Base-by-base conservation (phyloP, 2,113 vertebrate species). In the Hypanus sabinus region DNA sequence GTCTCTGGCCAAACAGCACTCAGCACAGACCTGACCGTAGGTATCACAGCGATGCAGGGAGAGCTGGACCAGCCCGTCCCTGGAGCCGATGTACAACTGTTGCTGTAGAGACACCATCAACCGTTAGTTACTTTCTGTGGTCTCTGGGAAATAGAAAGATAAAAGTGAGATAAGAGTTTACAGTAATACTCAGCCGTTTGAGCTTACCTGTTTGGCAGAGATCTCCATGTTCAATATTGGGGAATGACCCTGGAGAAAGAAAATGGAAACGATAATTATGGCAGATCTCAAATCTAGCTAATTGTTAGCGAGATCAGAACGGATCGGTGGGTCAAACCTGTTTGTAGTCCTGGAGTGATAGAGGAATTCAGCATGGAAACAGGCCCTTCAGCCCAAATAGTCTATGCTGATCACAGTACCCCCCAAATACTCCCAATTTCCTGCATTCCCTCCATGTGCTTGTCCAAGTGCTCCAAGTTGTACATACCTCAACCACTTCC, bases 1-100 rank as follows among this genome's bases (percentile, higher is more conserved):
- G 95, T 99, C 99, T 95, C 99, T 97, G 95, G 99, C 98, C 94
- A 99, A 97, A 95, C 99, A 99, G 96, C 99, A 99, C 92, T 99
- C 98, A 8, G 99, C 98, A 94, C 99, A 99, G 57, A 97, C 98
- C 95, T 99, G 98, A 92, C 99, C 99, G 22, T 99, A 99, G 94
- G 97, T 98, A 95, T 98, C 97, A 95, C 99, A 99, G 96, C 99
- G 97, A 96, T 99, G 98, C 95, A 99, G 96, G 9, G 98, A 98
- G 94, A 99, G 98, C 96, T 99, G 98, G 94, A 97, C 98, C 55
- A 99, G 96, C 60, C 98, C 98, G 94, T 98, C 97, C 70, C 95
- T 96, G 94, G 99, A 99, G 95, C 98, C 98, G 94, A 99, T 97
- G 94, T 98, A 99, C 95, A 99, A 97, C 95, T 99, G 98, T 97